Percentiles rank a stretch among this genome's conserved stretches.
Evolutionary conservation across 1,140 invertebrate species (phyloP).

Genomic region (Tribolium madens): DNA sequence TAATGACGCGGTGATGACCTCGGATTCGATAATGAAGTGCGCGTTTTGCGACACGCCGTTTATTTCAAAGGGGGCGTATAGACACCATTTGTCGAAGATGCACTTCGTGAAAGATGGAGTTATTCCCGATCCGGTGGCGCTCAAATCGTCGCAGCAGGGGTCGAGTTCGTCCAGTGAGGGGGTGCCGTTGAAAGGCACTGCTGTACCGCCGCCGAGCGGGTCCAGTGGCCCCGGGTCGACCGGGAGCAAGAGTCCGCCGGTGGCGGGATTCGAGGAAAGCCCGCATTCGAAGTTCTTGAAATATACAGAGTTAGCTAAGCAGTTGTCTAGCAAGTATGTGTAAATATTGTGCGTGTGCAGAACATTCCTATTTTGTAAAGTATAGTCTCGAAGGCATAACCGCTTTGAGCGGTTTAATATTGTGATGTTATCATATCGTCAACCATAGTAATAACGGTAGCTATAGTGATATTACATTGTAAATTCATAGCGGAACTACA

Average conservation of each 20-base stretch:
- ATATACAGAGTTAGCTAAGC: conserved; percentile 96
- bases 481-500: conserved; percentile 59
- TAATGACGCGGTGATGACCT: conserved; percentile 88
- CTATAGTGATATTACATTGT: conserved; percentile 56
- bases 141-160: conserved; percentile 71
- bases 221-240: conserved; percentile 45
- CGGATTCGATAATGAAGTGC: conserved; percentile 93
- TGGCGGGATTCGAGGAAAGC: conserved; percentile 85
- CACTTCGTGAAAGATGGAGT: conserved; percentile 95
- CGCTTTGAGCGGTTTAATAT: conserved; percentile 59
- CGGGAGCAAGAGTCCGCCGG: conserved; percentile 67
- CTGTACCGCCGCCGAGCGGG: conserved; percentile 48
- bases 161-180: conserved; percentile 65
- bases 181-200: conserved; percentile 56
- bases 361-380: conserved; percentile 63
- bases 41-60: conserved; percentile 97
- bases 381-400: conserved; percentile 58
- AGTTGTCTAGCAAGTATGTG: conserved; percentile 95
- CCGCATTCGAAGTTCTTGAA: conserved; percentile 97
- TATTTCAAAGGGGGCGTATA: conserved; percentile 95
- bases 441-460: conserved; percentile 62
- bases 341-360: conserved; percentile 66
- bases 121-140: conserved; percentile 77
- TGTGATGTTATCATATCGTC: conserved; percentile 67
- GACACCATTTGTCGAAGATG: conserved; percentile 96